A percentile compares a stretch with the other conserved stretches of the same genome.
These are phyloP conservation scores for Rutilus rutilus DNA, from an alignment of 2,113 vertebrate species.

Conservation along the genomic window DNA sequence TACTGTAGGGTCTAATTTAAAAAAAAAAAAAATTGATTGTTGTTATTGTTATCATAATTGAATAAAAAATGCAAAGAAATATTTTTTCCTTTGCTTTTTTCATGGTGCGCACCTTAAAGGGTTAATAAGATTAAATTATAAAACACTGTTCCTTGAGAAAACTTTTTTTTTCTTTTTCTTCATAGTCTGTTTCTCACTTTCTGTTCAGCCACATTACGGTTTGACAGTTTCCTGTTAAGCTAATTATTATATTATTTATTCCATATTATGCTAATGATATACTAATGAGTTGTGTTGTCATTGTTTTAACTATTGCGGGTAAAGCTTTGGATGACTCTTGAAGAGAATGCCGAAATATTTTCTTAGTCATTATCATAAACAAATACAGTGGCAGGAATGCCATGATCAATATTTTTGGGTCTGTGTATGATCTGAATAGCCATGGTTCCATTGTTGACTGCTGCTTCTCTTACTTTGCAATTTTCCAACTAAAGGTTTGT, in stretches of 20 bases:
- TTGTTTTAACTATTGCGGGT: background rate
- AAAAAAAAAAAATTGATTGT: too few species aligned
- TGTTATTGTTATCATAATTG: too few species aligned
- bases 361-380: background rate
- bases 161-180: too few species aligned
- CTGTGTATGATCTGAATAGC: background rate
- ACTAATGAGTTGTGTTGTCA: background rate
- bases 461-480: slow-evolving; percentile 13
- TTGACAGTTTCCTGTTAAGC: background rate
- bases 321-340: background rate
- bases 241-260: too few species aligned
- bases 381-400: background rate
- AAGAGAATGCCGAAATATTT: background rate
- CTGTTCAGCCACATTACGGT: background rate
- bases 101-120: too few species aligned
- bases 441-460: slow-evolving; percentile 6
- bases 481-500: slow-evolving; percentile 10
- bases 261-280: background rate
- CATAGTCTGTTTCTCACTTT: background rate
- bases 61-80: too few species aligned
- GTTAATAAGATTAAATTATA: too few species aligned
- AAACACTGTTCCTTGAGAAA: too few species aligned
- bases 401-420: too few species aligned
- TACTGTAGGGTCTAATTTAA: too few species aligned
- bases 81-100: too few species aligned